A percentile compares a stretch with the other conserved stretches of the same genome.
These are phyloP conservation scores for Anadara kagoshimensis DNA, from an alignment of 1,140 invertebrate genomes.

Conservation along the genomic window DNA sequence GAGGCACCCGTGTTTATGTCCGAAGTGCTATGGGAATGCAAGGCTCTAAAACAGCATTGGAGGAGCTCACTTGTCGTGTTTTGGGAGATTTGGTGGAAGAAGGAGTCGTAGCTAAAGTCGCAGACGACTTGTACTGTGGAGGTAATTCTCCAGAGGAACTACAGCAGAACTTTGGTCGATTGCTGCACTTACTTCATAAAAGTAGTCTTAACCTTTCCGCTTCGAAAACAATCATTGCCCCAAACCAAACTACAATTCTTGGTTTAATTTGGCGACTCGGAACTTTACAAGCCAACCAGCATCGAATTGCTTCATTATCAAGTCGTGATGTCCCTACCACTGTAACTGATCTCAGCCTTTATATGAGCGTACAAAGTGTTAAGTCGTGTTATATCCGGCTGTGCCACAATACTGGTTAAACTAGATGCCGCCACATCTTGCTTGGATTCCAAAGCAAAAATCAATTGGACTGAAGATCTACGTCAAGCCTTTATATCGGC, in stretches of 20 bases:
- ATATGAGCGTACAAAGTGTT: conserved; percentile 34
- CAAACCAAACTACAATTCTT: conserved; percentile 15
- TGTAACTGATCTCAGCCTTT: too few species aligned
- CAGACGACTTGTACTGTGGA: conserved; percentile 39
- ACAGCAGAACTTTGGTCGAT: conserved; percentile 10
- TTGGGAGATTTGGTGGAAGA: conserved; percentile 44
- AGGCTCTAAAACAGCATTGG: conserved; percentile 43
- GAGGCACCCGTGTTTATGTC: conserved; percentile 41
- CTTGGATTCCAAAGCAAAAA: conserved; percentile 9
- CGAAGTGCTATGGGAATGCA: conserved; percentile 51
- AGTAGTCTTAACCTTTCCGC: conserved; percentile 24
- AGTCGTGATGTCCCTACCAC: too few species aligned
- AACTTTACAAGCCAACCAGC: too few species aligned
- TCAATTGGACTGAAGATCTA: conserved; percentile 25
- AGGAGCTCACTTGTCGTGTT: conserved; percentile 48
- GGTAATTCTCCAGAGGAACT: conserved; percentile 24
- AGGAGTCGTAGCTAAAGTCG: conserved; percentile 37
- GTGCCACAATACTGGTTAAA: not conserved
- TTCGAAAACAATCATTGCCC: conserved; percentile 23
- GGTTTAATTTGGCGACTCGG: conserved; percentile 32
- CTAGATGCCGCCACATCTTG: conserved; percentile 22
- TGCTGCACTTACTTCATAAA: conserved; percentile 26
- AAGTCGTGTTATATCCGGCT: not conserved
- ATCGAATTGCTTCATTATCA: too few species aligned
- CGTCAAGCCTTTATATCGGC: conserved; percentile 9